Conservation (phyloP, 1,140 invertebrate species). For the Drosophila ercepeae region DNA sequence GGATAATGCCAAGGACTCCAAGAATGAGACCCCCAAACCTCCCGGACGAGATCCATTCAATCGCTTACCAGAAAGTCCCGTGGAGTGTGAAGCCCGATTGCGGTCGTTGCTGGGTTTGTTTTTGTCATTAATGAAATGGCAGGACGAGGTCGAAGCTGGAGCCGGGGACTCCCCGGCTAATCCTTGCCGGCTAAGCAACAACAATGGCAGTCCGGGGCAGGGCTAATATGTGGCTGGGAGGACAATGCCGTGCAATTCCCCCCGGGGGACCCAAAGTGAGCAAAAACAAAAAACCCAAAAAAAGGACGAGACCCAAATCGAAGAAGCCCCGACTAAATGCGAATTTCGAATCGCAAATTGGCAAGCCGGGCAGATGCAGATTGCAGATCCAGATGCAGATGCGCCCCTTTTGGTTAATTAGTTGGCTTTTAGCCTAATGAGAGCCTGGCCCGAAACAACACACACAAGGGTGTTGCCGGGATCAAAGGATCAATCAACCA, state of each 20-base stretch:
- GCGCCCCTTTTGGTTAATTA: constrained; percentile 42
- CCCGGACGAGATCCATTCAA: not conserved
- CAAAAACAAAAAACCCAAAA: constrained; percentile 56
- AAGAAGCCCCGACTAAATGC: not conserved
- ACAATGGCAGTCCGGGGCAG: constrained; percentile 41
- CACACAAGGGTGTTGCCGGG: not conserved
- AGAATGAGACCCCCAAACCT: not conserved
- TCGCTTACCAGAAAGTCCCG: not conserved
- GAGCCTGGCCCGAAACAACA: not conserved
- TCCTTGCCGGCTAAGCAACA: constrained; percentile 62
- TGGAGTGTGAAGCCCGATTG: constrained; percentile 25
- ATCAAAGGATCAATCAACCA: constrained; percentile 64
- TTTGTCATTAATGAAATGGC: constrained; percentile 52
- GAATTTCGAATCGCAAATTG: not conserved
- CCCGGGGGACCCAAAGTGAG: constrained; percentile 58
- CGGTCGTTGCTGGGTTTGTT: not conserved
- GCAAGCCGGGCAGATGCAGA: constrained; percentile 8
- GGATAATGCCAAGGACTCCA: not conserved
- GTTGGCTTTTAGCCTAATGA: constrained; percentile 74
- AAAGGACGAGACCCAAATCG: constrained; percentile 14
- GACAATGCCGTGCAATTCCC: constrained; percentile 38
- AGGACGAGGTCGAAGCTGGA: not conserved
- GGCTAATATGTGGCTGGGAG: constrained; percentile 56
- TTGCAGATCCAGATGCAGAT: constrained; percentile 34
- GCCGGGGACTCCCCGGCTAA: not conserved